These are phyloP conservation scores for Aplysia californica DNA, from an alignment of 1,140 invertebrate species.

Conservation along the genomic window DNA sequence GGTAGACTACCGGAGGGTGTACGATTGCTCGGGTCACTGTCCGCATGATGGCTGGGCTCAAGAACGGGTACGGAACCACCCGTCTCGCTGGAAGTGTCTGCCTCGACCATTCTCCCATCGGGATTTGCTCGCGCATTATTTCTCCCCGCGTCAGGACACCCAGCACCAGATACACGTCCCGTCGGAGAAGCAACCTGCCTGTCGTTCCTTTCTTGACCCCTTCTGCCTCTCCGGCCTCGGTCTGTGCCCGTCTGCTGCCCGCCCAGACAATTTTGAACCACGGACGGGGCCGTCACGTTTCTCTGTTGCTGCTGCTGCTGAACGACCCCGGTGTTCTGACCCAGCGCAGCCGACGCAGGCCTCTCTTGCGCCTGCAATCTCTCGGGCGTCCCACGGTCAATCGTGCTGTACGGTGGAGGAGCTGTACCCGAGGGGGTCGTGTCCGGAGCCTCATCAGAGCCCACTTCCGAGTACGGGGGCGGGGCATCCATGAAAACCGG, in stretches of 20 bases:
- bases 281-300: neutral
- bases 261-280: conserved; percentile 4
- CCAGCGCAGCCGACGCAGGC: neutral
- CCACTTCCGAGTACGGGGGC: conserved; percentile 57
- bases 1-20: neutral
- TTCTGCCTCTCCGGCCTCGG: no score
- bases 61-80: neutral
- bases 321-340: neutral
- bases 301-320: neutral
- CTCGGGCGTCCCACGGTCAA: conserved; percentile 38
- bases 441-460: conserved; percentile 27
- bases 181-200: no score
- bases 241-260: no score
- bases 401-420: conserved; percentile 62
- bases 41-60: neutral
- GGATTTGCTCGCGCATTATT: neutral
- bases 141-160: no score
- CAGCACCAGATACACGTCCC: no score
- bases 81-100: neutral
- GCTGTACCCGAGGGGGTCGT: conserved; percentile 41
- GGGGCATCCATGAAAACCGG: conserved; percentile 44
- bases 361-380: neutral
- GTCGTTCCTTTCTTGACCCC: no score
- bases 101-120: neutral
- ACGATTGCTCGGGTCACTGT: neutral